These are phyloP conservation scores for Canis aureus DNA, from an alignment of 2,113 vertebrate genomes.

Conservation along the genomic window DNA sequence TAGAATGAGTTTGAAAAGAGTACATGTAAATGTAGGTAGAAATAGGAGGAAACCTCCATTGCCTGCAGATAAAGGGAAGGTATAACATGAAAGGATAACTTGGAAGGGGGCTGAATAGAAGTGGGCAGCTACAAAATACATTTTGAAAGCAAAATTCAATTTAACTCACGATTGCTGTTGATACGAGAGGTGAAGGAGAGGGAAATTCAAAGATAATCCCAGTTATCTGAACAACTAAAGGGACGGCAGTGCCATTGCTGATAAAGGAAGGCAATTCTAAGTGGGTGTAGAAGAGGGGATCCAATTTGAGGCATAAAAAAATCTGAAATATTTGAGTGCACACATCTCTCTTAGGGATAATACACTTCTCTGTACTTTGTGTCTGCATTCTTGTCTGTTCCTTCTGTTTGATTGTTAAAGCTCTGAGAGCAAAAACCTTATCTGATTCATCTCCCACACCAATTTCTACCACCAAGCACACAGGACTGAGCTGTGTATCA, in stretches of 20 bases:
- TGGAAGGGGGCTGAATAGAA: not conserved
- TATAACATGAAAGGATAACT: not conserved
- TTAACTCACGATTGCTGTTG: slow-evolving; percentile 26
- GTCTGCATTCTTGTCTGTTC: not conserved
- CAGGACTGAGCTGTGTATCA: not conserved
- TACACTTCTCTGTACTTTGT: not conserved
- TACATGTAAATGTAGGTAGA: not conserved
- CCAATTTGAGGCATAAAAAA: not conserved
- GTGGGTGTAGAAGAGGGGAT: not conserved
- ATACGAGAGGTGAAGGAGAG: not conserved
- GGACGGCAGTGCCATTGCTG: not conserved
- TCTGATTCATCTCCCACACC: not conserved
- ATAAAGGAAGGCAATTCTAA: not conserved
- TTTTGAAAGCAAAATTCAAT: slow-evolving; percentile 55
- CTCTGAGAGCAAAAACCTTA: not conserved
- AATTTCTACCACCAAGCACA: not conserved
- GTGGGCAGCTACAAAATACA: not conserved
- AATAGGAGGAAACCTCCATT: not conserved
- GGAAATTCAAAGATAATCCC: slow-evolving; percentile 21
- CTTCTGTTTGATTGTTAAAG: not conserved
- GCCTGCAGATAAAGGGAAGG: not conserved
- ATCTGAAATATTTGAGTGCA: not conserved
- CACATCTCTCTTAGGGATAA: not conserved
- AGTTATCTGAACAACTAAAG: slow-evolving; percentile 4
- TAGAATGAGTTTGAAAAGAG: not conserved